Conservation (phyloP, 2,888 invertebrate genomes). For the Conus canariensis region DNA sequence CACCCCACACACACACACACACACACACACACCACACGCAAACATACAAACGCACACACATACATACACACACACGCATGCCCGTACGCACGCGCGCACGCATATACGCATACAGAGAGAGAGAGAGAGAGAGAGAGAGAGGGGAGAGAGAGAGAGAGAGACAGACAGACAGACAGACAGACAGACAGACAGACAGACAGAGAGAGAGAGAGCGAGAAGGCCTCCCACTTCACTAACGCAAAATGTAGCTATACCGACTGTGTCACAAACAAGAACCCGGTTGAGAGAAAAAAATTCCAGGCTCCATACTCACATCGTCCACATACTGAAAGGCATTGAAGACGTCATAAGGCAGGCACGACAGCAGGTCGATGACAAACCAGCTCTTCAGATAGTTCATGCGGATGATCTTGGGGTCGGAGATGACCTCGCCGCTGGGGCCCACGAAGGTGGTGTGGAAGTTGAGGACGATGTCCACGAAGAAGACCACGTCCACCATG, state of each 20-base stretch:
- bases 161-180: neutral
- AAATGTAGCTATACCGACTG: too few species aligned
- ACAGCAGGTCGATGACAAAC: slow-evolving; percentile 99
- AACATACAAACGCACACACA: too few species aligned
- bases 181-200: neutral
- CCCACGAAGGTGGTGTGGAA: slow-evolving; percentile 99
- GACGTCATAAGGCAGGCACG: slow-evolving; percentile 99
- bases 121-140: neutral
- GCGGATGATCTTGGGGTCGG: slow-evolving; percentile 89
- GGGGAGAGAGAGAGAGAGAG: neutral
- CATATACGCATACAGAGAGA: too few species aligned
- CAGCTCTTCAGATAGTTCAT: slow-evolving; percentile 98
- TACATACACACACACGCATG: too few species aligned
- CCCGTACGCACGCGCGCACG: too few species aligned
- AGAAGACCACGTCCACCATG: slow-evolving; percentile 99
- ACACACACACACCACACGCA: too few species aligned
- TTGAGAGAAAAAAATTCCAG: too few species aligned
- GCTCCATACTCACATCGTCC: slow-evolving; percentile 83
- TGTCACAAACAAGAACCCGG: too few species aligned
- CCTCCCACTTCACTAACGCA: too few species aligned
- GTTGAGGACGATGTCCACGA: slow-evolving; percentile 99
- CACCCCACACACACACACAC: too few species aligned
- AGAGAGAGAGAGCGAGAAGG: neutral
- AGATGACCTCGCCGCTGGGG: slow-evolving; percentile 89
- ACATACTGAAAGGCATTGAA: slow-evolving; percentile 99